Evolutionary conservation across 1,140 invertebrate species (phyloP).

Genomic region (Sycophila sp.): DNA sequence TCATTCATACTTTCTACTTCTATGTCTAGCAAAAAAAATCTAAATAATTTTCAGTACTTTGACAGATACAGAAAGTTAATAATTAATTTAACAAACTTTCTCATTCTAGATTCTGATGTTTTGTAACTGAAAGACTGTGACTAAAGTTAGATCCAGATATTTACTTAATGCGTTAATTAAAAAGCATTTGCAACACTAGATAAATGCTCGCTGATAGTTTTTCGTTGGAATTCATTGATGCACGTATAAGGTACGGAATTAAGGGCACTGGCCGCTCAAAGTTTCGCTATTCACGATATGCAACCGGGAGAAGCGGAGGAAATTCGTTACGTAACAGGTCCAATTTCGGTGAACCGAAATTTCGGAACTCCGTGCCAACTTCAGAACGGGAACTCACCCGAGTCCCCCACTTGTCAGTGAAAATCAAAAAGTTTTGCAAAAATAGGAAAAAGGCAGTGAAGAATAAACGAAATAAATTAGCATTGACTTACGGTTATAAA

Average conservation of each 20-base stretch:
- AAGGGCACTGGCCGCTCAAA: constrained; percentile 3
- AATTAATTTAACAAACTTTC: too few relatives aligned
- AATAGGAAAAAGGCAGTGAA: background rate
- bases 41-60: too few relatives aligned
- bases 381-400: background rate
- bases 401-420: background rate
- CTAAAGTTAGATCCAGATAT: too few relatives aligned
- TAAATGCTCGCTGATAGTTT: too few relatives aligned
- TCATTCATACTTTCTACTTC: too few relatives aligned
- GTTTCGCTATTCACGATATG: constrained; percentile 17
- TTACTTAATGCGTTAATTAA: too few relatives aligned
- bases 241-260: constrained; percentile 25
- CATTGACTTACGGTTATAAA: background rate
- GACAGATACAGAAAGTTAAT: too few relatives aligned
- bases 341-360: constrained; percentile 14
- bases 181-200: too few relatives aligned
- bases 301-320: background rate
- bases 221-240: constrained; percentile 36
- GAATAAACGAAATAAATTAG: background rate
- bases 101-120: too few relatives aligned
- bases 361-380: background rate
- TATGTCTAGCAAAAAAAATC: too few relatives aligned
- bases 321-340: constrained; percentile 26
- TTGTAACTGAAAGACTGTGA: too few relatives aligned
- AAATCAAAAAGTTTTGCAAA: background rate